Evolutionary conservation across 2,888 invertebrate genomes (phyloP), one percentile per base, ranked within the genome.

Genomic region (Chalcosyrphus nemorum): DNA sequence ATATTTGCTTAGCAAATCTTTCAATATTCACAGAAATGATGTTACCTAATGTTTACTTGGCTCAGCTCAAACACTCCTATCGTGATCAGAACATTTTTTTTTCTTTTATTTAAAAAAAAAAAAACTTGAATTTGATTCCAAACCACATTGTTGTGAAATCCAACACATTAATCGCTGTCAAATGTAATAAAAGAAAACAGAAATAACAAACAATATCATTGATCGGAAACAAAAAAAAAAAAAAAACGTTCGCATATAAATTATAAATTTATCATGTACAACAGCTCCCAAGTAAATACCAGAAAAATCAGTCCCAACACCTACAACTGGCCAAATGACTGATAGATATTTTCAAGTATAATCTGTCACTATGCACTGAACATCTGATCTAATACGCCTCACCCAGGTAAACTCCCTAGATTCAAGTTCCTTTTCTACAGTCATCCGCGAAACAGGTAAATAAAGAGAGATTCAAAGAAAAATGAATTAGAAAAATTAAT

Each of bases 381-480:
- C 11, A 65, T 9, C 15, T 65, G 38, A 52, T 38, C 29, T 3
- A 4, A 1, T 19, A 38, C 15, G 17, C 35, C 24, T 50, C 50
- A 59, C 38, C 59, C 24, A 50, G 66, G 66, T 2, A 59, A 75
- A 59, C 66, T 57, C 68, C 59, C 68, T 59, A 32, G 41, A 29
- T 41, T 13, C 24, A n/a, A n/a, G 15, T 21, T n/a, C 47, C 27
- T 7, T n/a, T 19, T 11, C 17, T 41, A 1, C 7, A 32, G 13
- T 6, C 61, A 24, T 24, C 21, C 15, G 5, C 27, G 24, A 45
- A 61, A 24, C 32, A 35, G 24, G 43, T 32, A 52, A 24, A 19
- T n/a, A 11, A 70, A 77, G n/a, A 56, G 54, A 70, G 56, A 57
- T 66, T 72, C 52, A 47, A 72, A 72, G 27, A 63, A 50, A 70